phyloP scores from a whole-genome alignment of 2,113 vertebrate species.

The Solea senegalensis region DNA sequence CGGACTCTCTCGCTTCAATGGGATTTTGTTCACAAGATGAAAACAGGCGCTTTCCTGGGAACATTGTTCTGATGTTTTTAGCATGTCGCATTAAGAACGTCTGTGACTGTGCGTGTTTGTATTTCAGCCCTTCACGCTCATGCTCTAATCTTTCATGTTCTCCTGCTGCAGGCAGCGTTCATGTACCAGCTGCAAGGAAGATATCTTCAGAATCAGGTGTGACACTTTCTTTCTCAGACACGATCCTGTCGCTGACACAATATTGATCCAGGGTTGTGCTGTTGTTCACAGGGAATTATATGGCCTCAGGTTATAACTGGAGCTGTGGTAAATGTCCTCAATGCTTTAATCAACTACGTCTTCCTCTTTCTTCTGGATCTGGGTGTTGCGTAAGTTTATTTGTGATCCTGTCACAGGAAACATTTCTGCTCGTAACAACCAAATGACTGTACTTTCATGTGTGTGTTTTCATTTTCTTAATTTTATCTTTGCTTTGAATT shows the following conservation, averaged over 20 bases:
- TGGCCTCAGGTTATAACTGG: slow-evolving; percentile 91
- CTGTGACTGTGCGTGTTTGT: no score
- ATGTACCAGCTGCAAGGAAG: slow-evolving; percentile 89
- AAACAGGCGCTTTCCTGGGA: no score
- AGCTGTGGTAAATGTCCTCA: slow-evolving; percentile 85
- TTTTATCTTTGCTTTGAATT: neutral
- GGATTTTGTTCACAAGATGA: no score
- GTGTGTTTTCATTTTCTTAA: neutral
- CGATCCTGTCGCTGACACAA: neutral
- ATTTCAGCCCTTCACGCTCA: no score
- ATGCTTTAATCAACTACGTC: slow-evolving; percentile 87
- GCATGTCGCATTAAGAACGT: no score
- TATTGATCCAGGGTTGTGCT: slow-evolving; percentile 1
- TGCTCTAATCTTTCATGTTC: neutral
- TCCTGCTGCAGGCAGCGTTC: slow-evolving; percentile 84
- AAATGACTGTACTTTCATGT: neutral
- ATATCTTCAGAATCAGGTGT: slow-evolving; percentile 93
- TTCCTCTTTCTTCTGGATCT: slow-evolving; percentile 85
- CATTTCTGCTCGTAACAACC: neutral
- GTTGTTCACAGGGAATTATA: slow-evolving; percentile 87
- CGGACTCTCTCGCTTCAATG: no score
- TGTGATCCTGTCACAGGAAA: neutral
- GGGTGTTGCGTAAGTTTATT: slow-evolving; percentile 89
- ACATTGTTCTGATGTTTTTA: no score
- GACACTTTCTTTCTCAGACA: neutral